phyloP scores from a whole-genome alignment of 2,888 invertebrate species.

The Tridacna gigas region DNA sequence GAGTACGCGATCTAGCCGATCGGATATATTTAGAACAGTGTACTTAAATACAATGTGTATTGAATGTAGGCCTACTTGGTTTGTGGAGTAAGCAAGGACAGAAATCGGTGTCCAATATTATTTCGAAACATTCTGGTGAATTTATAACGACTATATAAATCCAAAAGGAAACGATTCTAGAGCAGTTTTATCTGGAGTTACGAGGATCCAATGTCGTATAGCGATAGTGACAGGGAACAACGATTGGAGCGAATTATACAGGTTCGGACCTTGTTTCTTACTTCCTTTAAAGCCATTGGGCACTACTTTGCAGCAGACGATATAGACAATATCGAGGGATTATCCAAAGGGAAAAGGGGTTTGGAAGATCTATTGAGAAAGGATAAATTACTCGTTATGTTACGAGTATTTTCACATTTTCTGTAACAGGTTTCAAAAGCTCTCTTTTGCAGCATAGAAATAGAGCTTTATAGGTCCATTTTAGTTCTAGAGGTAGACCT shows the following conservation, averaged over 20 bases:
- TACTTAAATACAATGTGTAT: constrained; percentile 23
- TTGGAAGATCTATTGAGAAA: no score
- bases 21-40: constrained; percentile 13
- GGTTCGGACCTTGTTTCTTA: constrained; percentile 62
- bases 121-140: constrained; percentile 16
- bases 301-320: neutral
- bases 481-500: no score
- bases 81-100: constrained; percentile 10
- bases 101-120: constrained; percentile 5
- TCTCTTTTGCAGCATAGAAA: no score
- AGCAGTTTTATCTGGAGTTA: neutral
- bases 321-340: neutral
- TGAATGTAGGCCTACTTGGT: neutral
- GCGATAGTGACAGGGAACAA: constrained; percentile 76
- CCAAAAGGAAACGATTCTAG: neutral
- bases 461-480: no score
- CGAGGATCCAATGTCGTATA: constrained; percentile 64
- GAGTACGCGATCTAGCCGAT: constrained; percentile 3
- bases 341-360: no score
- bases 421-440: no score
- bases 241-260: constrained; percentile 81
- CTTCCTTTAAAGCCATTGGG: neutral
- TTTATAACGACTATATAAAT: neutral
- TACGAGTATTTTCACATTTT: no score
- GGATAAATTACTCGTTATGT: no score